A percentile compares a stretch with the other conserved stretches of the same genome.
These are phyloP conservation scores for Clitarchus hookeri DNA, from an alignment of 2,888 invertebrate genomes.

Conservation along the genomic window DNA sequence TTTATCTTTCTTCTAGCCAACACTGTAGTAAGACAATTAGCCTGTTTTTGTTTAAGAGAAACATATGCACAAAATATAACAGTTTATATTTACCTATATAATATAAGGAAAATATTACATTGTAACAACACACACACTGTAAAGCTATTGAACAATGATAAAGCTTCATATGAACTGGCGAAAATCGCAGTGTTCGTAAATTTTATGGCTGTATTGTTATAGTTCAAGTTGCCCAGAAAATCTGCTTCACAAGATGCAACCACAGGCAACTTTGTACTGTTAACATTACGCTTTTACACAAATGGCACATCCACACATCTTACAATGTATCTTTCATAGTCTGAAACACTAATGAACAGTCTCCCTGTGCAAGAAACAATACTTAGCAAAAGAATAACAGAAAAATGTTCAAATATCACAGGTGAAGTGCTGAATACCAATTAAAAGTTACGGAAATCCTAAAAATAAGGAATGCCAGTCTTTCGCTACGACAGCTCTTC, in stretches of 20 bases:
- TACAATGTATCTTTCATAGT: neutral
- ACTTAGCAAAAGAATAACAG: neutral
- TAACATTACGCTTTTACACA: neutral
- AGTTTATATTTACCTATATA: neutral
- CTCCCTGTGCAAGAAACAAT: neutral
- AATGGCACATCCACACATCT: neutral
- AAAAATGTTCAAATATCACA: neutral
- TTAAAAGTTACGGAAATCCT: neutral
- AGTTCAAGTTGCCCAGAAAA: neutral
- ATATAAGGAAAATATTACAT: neutral
- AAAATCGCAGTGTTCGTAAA: neutral
- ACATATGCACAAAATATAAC: conserved; percentile 14
- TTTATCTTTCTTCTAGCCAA: neutral
- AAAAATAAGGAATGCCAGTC: neutral
- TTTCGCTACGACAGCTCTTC: neutral
- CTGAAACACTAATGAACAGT: neutral
- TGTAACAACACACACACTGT: conserved; percentile 14
- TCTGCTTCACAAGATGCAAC: neutral
- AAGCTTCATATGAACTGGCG: conserved; percentile 6
- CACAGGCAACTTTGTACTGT: neutral
- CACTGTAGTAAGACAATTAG: neutral
- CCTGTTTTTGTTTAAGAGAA: neutral
- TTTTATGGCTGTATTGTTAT: neutral
- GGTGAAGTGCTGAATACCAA: neutral
- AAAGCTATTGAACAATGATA: conserved; percentile 9